Conservation (phyloP, 2,797 vertebrate species). For the Loriculus beryllinus region DNA sequence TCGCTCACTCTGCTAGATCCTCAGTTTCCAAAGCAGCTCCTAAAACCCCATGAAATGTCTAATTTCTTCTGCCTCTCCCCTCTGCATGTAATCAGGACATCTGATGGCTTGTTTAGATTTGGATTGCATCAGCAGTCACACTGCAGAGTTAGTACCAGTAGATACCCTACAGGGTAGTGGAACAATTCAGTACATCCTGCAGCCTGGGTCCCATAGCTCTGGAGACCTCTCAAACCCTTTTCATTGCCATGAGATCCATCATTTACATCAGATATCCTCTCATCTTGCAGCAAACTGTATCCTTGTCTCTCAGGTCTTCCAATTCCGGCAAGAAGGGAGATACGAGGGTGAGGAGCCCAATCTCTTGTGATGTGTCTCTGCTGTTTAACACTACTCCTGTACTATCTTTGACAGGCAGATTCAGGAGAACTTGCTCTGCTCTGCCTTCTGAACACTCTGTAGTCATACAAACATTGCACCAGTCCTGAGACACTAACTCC, state of each 20-base stretch:
- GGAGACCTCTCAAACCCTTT: background rate
- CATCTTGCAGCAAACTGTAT: background rate
- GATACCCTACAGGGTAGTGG: fast-evolving
- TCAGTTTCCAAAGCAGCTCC: background rate
- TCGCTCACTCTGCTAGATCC: background rate
- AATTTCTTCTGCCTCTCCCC: background rate
- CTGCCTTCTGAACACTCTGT: background rate
- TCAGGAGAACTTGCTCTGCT: background rate
- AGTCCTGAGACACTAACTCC: background rate
- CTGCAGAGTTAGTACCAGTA: background rate
- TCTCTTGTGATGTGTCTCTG: background rate
- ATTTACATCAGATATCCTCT: background rate
- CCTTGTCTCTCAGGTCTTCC: background rate
- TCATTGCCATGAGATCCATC: background rate
- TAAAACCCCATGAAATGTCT: background rate
- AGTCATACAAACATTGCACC: background rate
- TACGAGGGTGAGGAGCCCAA: fast-evolving
- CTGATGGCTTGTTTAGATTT: background rate
- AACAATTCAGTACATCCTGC: background rate
- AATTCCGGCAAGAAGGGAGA: background rate
- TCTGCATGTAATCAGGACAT: background rate
- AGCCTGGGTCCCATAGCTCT: background rate
- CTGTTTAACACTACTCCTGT: background rate
- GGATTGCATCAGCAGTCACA: background rate
- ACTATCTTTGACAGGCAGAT: background rate